These are phyloP conservation scores for Motacilla alba DNA, from an alignment of 2,113 vertebrate species.

Conservation along the genomic window DNA sequence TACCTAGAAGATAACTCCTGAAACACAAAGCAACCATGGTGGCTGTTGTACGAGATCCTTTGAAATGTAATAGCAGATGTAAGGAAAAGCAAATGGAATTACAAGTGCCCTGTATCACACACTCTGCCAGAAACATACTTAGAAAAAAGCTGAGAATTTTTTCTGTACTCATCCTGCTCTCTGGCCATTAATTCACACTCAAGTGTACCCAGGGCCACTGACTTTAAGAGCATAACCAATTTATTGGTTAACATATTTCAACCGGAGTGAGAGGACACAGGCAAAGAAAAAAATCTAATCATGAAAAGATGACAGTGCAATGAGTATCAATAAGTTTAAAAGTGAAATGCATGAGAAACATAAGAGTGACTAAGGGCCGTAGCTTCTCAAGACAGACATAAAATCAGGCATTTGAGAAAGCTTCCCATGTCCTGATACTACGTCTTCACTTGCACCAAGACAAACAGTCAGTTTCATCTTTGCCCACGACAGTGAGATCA, in stretches of 20 bases:
- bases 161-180: not conserved
- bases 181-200: not conserved
- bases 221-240: not conserved
- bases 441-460: not conserved
- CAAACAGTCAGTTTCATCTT: not conserved
- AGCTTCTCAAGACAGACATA: not conserved
- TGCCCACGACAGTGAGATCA: constrained; percentile 14
- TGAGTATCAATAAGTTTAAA: not conserved
- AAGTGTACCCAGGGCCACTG: not conserved
- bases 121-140: not conserved
- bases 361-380: not conserved
- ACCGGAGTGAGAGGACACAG: not conserved
- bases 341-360: not conserved
- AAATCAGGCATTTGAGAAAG: not conserved
- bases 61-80: not conserved
- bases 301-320: not conserved
- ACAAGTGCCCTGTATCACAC: not conserved
- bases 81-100: not conserved
- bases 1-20: not conserved
- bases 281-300: not conserved
- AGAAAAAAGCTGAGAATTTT: not conserved
- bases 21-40: not conserved
- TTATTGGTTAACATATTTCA: not conserved
- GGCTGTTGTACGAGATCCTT: not conserved
- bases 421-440: not conserved